Percentiles rank a stretch among this genome's conserved stretches.
These are phyloP conservation scores for Globicephala melas DNA, from an alignment of 2,113 vertebrate species.

Conservation along the genomic window DNA sequence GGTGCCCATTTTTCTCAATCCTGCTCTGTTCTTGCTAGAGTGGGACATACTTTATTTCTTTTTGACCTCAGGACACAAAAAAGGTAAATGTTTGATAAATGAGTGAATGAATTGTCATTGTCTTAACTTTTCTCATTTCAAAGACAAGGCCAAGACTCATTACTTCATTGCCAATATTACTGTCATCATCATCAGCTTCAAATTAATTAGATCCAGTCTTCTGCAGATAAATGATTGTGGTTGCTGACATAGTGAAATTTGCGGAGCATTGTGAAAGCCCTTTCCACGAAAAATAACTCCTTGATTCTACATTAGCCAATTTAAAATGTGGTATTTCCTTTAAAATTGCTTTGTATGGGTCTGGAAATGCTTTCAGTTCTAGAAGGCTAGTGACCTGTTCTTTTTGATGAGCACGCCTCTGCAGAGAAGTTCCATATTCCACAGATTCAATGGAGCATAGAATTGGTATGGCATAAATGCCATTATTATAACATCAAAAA, in stretches of 20 bases:
- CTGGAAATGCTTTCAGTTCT: neutral
- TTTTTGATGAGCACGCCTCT: neutral
- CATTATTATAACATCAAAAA: conserved; percentile 9
- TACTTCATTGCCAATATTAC: neutral
- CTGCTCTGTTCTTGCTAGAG: neutral
- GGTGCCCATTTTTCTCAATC: neutral
- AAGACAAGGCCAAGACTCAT: neutral
- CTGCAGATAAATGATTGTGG: neutral
- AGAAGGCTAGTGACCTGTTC: neutral
- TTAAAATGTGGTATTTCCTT: conserved; percentile 12
- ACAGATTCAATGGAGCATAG: neutral
- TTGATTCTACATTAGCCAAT: neutral
- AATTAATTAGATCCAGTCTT: conserved; percentile 48
- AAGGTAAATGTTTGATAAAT: neutral
- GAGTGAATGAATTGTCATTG: neutral
- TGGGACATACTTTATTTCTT: neutral
- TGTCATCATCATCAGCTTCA: conserved; percentile 9
- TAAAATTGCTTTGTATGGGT: neutral
- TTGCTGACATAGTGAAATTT: neutral
- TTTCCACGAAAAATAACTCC: neutral
- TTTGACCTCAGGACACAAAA: neutral
- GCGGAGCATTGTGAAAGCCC: neutral
- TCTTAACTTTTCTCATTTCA: conserved; percentile 43
- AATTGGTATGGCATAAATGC: neutral
- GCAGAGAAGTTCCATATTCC: neutral